Base-by-base conservation (phyloP, 1,140 invertebrate species). In the Archivesica marissinica region DNA sequence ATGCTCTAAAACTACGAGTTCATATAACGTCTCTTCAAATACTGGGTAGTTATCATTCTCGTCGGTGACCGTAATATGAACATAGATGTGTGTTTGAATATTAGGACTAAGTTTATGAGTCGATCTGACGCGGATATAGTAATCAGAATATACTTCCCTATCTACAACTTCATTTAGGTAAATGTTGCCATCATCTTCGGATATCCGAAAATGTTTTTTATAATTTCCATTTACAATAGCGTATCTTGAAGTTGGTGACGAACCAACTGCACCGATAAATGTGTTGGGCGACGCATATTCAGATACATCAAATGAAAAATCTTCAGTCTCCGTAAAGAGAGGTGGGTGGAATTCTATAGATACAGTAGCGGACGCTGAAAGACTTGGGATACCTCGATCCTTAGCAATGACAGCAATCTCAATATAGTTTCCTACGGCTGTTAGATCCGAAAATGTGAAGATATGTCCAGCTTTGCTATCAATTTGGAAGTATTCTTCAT, bases 31-130 rank as follows among this genome's bases (percentile, higher is more conserved):
- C 2, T 54, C 41, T 64, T 52, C 30, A 85, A 85, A 85, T n/a
- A 17, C 4, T 6, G 82, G 82, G n/a, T 20, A 17, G n/a, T 85
- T 85, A 59, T 85, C 82, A 70, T 85, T 85, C 70, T 85, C 82
- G 44, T 85, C 82, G 4, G 20, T 38, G 0, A 85, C 74, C 0
- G 23, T 47, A 39, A 85, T 39, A 30, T 85, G 72, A 28, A 85
- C 72, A 85, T 52, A 66, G 7, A 85, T 38, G 30, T 78, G 33
- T n/a, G 61, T 64, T 68, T 41, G 38, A 33, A 77, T 35, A n/a
- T 39, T 39, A 13, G 33, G 72, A 54, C 44, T 50, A 4, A 28
- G 23, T 38, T 30, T 78, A 33, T 66, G 23, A 13, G 44, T 44
- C 9, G 47, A 64, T 54, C 15, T 38, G 20, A 85, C 28, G 17